These are phyloP conservation scores for Rattus norvegicus DNA, from an alignment of 2,113 vertebrate species.

Conservation along the genomic window GRCr8 NC_086022.1:134975501-134976000, in stretches of 20 bases:
- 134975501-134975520: not conserved
- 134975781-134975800: too few relatives aligned
- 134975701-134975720: not conserved
- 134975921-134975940: not conserved
- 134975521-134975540: not conserved
- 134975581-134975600: slow-evolving; percentile 22
- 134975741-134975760: not conserved
- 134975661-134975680: not conserved
- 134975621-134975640: not conserved
- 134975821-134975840: not conserved
- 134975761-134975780: not conserved
- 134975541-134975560: slow-evolving; percentile 60
- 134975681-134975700: not conserved
- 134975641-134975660: not conserved
- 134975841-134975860: not conserved
- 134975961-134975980: not conserved
- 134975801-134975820: not conserved
- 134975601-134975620: not conserved
- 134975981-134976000: not conserved
- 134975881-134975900: not conserved
- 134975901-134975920: not conserved
- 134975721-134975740: not conserved
- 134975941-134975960: too few relatives aligned
- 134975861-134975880: not conserved
- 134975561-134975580: slow-evolving; percentile 42